Evolutionary conservation across 1,140 invertebrate species (phyloP).

Genomic region (Trachymyrmex cornetzi): DNA sequence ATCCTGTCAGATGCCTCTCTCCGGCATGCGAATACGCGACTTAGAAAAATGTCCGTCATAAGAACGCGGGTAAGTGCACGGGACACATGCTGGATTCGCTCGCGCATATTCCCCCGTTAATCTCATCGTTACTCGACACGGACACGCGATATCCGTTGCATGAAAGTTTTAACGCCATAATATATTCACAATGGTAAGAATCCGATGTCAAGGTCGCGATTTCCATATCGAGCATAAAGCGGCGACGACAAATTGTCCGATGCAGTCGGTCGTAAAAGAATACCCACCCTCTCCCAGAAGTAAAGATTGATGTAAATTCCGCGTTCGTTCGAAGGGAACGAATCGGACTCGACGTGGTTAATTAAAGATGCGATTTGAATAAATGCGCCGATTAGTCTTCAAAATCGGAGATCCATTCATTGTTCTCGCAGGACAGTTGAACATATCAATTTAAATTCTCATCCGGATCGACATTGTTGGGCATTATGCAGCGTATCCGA

Average conservation of each 20-base stretch:
- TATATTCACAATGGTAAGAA: constrained; percentile 63
- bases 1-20: constrained; percentile 7
- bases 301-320: constrained; percentile 19
- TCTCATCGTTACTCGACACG: constrained; percentile 47
- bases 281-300: background rate
- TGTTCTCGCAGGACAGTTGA: background rate
- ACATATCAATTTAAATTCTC: constrained; percentile 40
- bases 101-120: constrained; percentile 40
- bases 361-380: constrained; percentile 35
- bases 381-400: constrained; percentile 1
- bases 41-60: constrained; percentile 32
- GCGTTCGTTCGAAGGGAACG: constrained; percentile 31
- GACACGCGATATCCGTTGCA: constrained; percentile 50
- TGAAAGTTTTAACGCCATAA: constrained; percentile 63
- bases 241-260: constrained; percentile 50
- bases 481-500: background rate
- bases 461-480: background rate
- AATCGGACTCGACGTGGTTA: constrained; percentile 15
- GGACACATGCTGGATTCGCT: background rate
- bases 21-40: constrained; percentile 4
- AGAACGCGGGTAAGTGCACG: constrained; percentile 13
- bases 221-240: constrained; percentile 21
- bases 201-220: constrained; percentile 66
- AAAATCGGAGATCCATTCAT: background rate
- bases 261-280: constrained; percentile 14